Base-by-base conservation (phyloP, 2,113 vertebrate genomes). In the Chlamydotis undulata region DNA sequence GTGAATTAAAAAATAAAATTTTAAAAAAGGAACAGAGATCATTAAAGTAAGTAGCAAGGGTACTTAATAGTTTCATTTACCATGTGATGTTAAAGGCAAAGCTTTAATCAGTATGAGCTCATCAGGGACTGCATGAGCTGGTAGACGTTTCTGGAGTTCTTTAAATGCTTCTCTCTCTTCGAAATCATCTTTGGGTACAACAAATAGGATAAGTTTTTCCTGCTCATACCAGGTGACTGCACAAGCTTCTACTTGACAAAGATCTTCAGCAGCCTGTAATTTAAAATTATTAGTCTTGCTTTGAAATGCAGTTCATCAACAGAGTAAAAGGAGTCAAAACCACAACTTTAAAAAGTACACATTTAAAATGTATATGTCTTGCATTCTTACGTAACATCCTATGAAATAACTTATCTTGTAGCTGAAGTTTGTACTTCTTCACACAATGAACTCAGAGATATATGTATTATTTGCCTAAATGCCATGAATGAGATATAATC, bases 61-160 rank as follows among this genome's bases (percentile, higher is more conserved):
- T 63, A 73, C 35, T 83, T 33, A 57, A 83, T 8, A 67, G 63
- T 59, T 75, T 73, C 25, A 86, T 68, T 98, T 98, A 99, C 99
- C 99, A 16, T 99, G 99, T 80, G 97, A 95, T 50, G 99, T 99
- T 80, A 99, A 97, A 35, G 98, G 98, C 37, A 99, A 95, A 29
- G 97, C 89, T 29, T 98, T 97, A 68, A 99, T 97, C 60, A 97
- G 59, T 43, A 99, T 76, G 90, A 99, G 75, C 11, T 98, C 94
- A 97, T 99, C 99, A 9, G 99, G 99, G 35, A 99, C 22, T 80
- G 98, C 98, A 69, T 99, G 93, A 41, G 95, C 83, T 73, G 99
- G 98, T 53, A 99, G 97, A 80, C 22, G 41, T 55, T 98, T 95
- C 85, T 98, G 98, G 59, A 99, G 96, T 68, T 97, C 97, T 61